Conservation (phyloP, 2,797 vertebrate species). For the Danionella dracula region DNA sequence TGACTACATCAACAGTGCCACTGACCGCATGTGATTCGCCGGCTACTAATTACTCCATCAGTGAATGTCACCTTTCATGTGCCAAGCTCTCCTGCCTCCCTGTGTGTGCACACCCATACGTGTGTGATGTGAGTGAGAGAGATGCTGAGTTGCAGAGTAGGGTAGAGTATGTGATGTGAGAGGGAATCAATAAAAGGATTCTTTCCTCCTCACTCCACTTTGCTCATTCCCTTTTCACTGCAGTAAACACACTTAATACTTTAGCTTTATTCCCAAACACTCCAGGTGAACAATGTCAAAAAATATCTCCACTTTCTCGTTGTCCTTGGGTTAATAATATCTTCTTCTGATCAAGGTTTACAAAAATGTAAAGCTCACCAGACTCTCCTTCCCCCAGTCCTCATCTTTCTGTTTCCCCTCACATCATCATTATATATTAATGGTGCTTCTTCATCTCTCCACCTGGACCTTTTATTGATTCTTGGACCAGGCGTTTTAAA, state of each 20-base stretch:
- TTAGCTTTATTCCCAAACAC: conserved; percentile 7
- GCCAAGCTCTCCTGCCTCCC: background rate
- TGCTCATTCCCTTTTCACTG: conserved; percentile 4
- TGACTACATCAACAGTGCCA: background rate
- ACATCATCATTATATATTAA: conserved; percentile 38
- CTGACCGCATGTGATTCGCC: conserved; percentile 19
- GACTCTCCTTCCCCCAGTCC: background rate
- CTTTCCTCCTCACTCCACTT: background rate
- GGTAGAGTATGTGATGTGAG: conserved; percentile 22
- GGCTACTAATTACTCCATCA: conserved; percentile 34
- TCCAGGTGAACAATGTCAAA: background rate
- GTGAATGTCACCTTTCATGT: conserved; percentile 38
- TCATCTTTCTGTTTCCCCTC: background rate
- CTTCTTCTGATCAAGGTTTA: conserved; percentile 1
- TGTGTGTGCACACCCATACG: background rate
- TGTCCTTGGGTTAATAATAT: background rate
- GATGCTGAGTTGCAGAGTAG: conserved; percentile 17
- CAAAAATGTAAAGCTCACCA: background rate
- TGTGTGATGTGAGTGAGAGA: background rate
- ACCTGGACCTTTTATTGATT: conserved; percentile 35
- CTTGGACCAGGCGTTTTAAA: conserved; percentile 18
- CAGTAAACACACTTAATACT: background rate
- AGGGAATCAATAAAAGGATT: conserved; percentile 24
- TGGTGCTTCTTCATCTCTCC: conserved; percentile 11
- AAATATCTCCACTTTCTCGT: background rate